Percentiles rank a stretch among this genome's conserved stretches.
phyloP scores from a whole-genome alignment of 2,797 vertebrate species.

The Notolabrus celidotus region DNA sequence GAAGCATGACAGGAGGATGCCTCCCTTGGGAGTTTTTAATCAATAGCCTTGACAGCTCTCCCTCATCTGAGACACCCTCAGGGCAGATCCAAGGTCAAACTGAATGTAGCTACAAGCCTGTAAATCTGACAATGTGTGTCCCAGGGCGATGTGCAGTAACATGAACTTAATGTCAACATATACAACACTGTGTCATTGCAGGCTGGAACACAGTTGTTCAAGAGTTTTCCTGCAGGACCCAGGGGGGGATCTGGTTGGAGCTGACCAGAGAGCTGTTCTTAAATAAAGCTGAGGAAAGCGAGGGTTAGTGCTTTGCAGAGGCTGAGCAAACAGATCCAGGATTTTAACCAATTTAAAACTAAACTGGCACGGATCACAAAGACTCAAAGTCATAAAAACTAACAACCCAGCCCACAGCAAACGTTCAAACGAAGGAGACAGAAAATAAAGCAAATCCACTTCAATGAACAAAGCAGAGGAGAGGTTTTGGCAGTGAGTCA shows the following conservation, averaged over 20 bases:
- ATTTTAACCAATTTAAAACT: background rate
- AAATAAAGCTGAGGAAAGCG: background rate
- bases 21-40: conserved; percentile 39
- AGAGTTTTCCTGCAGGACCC: background rate
- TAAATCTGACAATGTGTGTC: conserved; percentile 30
- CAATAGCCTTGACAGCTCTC: conserved; percentile 39
- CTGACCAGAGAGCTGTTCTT: background rate
- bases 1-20: conserved; percentile 24
- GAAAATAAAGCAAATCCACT: background rate
- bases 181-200: background rate
- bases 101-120: conserved; percentile 4
- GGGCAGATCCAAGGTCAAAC: conserved; percentile 34
- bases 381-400: no score
- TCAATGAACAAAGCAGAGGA: background rate
- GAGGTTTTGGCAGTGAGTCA: background rate
- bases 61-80: conserved; percentile 21
- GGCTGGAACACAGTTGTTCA: conserved; percentile 2
- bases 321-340: background rate
- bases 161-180: conserved; percentile 1
- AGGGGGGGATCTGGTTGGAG: background rate
- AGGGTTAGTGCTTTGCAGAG: background rate
- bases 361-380: background rate
- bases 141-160: conserved; percentile 10
- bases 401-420: background rate
- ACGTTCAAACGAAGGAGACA: no score